These are phyloP conservation scores for Erebia palarica DNA, from an alignment of 2,888 invertebrate species.

Conservation along the genomic window DNA sequence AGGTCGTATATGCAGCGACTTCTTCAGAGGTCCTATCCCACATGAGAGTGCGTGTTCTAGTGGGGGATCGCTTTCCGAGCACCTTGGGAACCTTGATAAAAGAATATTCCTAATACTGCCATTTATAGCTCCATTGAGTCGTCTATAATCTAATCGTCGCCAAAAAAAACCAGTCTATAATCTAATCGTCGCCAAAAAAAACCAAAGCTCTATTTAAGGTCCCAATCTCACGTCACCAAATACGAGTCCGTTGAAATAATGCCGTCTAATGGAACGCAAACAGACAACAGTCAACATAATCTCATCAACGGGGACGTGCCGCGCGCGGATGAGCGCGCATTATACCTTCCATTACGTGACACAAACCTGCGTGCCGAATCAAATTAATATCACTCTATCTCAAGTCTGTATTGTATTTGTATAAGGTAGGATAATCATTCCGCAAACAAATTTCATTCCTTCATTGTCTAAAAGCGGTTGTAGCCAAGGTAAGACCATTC, in stretches of 20 bases:
- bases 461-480: too few relatives aligned
- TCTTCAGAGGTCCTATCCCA: too few relatives aligned
- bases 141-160: too few relatives aligned
- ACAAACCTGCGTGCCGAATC: conserved; percentile 27
- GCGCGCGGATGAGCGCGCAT: conserved; percentile 21
- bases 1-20: too few relatives aligned
- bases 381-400: conserved; percentile 27
- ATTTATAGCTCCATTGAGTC: too few relatives aligned
- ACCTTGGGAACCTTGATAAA: too few relatives aligned
- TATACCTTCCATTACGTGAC: conserved; percentile 26
- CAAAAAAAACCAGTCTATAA: not conserved
- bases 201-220: not conserved
- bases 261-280: conserved; percentile 28
- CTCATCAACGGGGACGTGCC: conserved; percentile 39
- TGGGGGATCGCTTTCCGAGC: too few relatives aligned
- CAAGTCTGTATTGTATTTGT: not conserved
- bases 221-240: not conserved
- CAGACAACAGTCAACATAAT: conserved; percentile 33
- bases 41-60: too few relatives aligned
- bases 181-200: not conserved
- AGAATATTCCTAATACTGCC: not conserved
- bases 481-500: too few relatives aligned
- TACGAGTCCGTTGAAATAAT: conserved; percentile 11
- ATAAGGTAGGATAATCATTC: not conserved
- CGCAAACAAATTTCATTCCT: not conserved